Percentiles rank a stretch among this genome's conserved stretches.
Evolutionary conservation across 1,140 invertebrate species (phyloP).

Genomic region (Camponotus pennsylvanicus): DNA sequence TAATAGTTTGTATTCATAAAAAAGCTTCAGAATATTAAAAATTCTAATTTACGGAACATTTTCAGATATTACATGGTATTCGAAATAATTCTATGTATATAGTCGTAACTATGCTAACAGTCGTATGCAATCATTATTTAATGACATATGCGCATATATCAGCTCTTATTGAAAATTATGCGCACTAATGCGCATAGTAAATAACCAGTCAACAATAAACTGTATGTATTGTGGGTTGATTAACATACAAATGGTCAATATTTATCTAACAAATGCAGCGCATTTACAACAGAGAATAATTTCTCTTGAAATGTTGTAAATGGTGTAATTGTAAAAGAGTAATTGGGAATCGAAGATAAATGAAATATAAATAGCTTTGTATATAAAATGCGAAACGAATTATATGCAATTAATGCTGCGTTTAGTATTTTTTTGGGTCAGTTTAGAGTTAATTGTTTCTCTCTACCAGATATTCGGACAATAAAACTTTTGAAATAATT

Average conservation of each 20-base stretch:
- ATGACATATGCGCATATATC: neutral
- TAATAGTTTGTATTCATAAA: neutral
- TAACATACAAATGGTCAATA: constrained; percentile 17
- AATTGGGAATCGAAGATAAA: neutral
- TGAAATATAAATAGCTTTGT: neutral
- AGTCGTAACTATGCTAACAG: constrained; percentile 17
- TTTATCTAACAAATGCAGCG: constrained; percentile 30
- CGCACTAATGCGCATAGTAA: constrained; percentile 8
- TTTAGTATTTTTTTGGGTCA: too few relatives aligned
- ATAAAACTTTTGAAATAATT: too few relatives aligned
- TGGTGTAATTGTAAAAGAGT: neutral
- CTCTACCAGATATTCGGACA: too few relatives aligned
- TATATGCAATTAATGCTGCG: neutral
- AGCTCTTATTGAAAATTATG: neutral
- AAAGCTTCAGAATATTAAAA: neutral
- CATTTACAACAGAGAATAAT: neutral
- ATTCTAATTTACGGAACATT: constrained; percentile 5
- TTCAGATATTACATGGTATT: neutral
- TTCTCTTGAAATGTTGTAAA: neutral
- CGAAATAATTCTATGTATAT: neutral
- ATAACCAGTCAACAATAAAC: neutral
- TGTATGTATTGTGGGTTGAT: neutral
- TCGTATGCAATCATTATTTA: neutral
- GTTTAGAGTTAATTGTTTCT: too few relatives aligned
- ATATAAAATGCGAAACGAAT: neutral